Percentiles rank a stretch among this genome's conserved stretches.
Conservation (phyloP, 2,888 invertebrate genomes). For the Ethmia dodecea region DNA sequence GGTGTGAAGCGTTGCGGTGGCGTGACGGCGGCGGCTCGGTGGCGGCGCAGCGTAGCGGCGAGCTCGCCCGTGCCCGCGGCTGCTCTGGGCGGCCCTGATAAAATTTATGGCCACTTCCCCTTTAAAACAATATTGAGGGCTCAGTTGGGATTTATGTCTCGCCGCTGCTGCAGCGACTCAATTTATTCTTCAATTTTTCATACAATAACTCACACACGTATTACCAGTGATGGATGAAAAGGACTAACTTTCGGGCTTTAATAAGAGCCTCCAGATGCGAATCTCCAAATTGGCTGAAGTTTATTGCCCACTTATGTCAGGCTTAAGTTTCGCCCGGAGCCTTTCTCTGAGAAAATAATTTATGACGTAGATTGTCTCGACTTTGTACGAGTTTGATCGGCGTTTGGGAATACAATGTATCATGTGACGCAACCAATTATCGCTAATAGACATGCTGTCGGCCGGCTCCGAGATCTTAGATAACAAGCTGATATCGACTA, state of each 20-base stretch:
- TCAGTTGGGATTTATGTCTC: conserved; percentile 78
- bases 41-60: conserved; percentile 26
- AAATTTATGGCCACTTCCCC: conserved; percentile 79
- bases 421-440: conserved; percentile 4
- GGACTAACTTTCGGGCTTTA: conserved; percentile 79
- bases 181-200: conserved; percentile 79
- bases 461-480: too few relatives aligned
- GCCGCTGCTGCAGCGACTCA: conserved; percentile 78
- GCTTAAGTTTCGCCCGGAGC: conserved; percentile 75
- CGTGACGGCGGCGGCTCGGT: conserved; percentile 21
- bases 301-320: conserved; percentile 78
- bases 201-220: conserved; percentile 78
- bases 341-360: conserved; percentile 73
- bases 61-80: conserved; percentile 37
- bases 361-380: conserved; percentile 71
- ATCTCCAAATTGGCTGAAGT: conserved; percentile 78
- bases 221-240: conserved; percentile 78
- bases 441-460: too few relatives aligned
- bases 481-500: too few relatives aligned
- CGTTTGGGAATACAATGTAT: conserved; percentile 38
- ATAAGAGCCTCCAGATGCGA: conserved; percentile 78
- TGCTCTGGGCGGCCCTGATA: conserved; percentile 70
- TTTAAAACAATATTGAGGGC: conserved; percentile 80
- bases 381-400: conserved; percentile 65
- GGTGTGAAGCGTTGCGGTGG: conserved; percentile 26